Conservation (phyloP, 2,797 vertebrate genomes). For the Apogon hyalosoma region DNA sequence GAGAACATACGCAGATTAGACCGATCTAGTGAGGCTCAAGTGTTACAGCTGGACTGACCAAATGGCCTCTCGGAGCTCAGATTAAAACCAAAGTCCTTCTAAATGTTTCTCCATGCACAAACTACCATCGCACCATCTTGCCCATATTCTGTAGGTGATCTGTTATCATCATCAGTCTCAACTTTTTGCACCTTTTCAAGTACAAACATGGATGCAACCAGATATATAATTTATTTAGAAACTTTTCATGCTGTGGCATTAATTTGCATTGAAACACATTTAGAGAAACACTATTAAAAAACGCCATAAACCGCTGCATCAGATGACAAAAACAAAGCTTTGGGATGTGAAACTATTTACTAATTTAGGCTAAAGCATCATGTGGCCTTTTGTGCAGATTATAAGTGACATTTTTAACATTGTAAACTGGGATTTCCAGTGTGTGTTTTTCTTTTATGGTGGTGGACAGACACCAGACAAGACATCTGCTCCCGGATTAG, state of each 20-base stretch:
- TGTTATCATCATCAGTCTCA: too few species aligned
- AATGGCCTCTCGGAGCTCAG: constrained; percentile 26
- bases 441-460: constrained; percentile 50
- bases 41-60: constrained; percentile 16
- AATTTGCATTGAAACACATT: background rate
- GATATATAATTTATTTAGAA: too few species aligned
- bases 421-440: constrained; percentile 9
- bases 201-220: too few species aligned
- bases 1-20: constrained; percentile 23
- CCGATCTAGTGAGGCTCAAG: constrained; percentile 14
- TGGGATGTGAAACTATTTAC: background rate
- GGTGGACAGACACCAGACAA: constrained; percentile 71
- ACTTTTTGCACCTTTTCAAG: too few species aligned
- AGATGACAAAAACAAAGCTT: background rate
- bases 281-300: too few species aligned
- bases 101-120: background rate
- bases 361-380: background rate
- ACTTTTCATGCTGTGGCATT: too few species aligned
- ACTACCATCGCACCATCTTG: too few species aligned
- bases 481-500: constrained; percentile 83
- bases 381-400: background rate
- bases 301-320: background rate
- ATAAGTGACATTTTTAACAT: constrained; percentile 11
- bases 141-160: too few species aligned
- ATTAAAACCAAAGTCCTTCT: constrained; percentile 4